A percentile compares a stretch with the other conserved stretches of the same genome.
Evolutionary conservation across 2,888 invertebrate species (phyloP).

Genomic region (Stenurella melanura): DNA sequence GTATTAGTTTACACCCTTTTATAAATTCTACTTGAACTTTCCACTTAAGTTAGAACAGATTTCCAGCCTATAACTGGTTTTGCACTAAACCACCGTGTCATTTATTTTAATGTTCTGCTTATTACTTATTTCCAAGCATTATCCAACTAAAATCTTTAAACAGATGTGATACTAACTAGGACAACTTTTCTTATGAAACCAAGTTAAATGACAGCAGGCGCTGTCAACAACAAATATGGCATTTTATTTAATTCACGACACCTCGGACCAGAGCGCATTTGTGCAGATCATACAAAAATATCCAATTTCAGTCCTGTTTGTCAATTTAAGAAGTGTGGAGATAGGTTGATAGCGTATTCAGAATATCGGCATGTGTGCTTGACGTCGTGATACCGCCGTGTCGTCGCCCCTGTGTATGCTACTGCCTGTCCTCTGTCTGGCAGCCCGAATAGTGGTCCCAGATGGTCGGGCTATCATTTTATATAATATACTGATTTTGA

Average conservation of each 20-base stretch:
- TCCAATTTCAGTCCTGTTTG: slow-evolving; percentile 62
- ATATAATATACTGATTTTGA: slow-evolving; percentile 67
- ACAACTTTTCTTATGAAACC: background rate
- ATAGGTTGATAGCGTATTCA: slow-evolving; percentile 65
- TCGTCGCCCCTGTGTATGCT: slow-evolving; percentile 34
- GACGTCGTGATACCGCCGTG: slow-evolving; percentile 64
- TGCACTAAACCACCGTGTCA: too few relatives aligned
- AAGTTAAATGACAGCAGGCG: background rate
- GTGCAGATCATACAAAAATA: slow-evolving; percentile 55
- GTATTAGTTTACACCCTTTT: too few relatives aligned
- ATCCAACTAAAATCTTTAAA: too few relatives aligned
- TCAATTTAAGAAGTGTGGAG: slow-evolving; percentile 58
- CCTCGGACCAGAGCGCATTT: slow-evolving; percentile 38
- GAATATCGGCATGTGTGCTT: slow-evolving; percentile 68
- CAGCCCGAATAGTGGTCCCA: slow-evolving; percentile 52
- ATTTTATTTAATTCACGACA: slow-evolving; percentile 31
- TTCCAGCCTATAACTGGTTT: too few relatives aligned
- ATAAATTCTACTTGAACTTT: too few relatives aligned
- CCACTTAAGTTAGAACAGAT: too few relatives aligned
- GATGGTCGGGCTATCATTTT: slow-evolving; percentile 66
- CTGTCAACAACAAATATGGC: slow-evolving; percentile 25
- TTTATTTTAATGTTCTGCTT: too few relatives aligned
- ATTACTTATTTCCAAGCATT: too few relatives aligned
- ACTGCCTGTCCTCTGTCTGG: slow-evolving; percentile 46
- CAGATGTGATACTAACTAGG: too few relatives aligned